phyloP scores from a whole-genome alignment of 2,888 invertebrate species.

The Drosophila ustulata region DNA sequence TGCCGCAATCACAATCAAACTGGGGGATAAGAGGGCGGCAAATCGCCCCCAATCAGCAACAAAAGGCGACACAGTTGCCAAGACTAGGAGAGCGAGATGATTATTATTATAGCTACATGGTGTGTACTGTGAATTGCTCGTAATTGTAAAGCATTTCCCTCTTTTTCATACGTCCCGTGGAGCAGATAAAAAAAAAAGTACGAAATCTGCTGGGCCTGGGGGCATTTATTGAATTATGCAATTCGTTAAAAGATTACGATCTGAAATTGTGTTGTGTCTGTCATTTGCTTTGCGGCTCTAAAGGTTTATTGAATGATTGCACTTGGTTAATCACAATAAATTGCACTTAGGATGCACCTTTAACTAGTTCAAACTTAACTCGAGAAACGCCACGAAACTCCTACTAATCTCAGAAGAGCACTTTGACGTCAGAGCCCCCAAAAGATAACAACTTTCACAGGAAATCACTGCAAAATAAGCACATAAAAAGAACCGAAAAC shows the following conservation, averaged over 20 bases:
- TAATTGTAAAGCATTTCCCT: constrained; percentile 34
- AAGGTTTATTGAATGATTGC: constrained; percentile 75
- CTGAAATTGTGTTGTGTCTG: constrained; percentile 42
- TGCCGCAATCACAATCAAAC: constrained; percentile 66
- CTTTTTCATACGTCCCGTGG: not conserved
- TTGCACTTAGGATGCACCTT: constrained; percentile 24
- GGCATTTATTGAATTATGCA: constrained; percentile 78
- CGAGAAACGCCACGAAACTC: not conserved
- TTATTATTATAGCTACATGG: constrained; percentile 36
- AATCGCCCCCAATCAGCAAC: constrained; percentile 13
- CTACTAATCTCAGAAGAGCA: not conserved
- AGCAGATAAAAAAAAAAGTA: not conserved
- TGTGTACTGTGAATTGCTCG: constrained; percentile 44
- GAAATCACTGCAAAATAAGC: constrained; percentile 1
- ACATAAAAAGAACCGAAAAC: not conserved
- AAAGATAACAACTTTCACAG: not conserved
- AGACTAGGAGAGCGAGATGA: constrained; percentile 16
- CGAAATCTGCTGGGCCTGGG: constrained; percentile 7
- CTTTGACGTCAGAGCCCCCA: constrained; percentile 1
- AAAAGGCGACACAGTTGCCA: constrained; percentile 42
- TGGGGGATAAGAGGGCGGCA: not conserved
- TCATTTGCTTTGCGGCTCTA: constrained; percentile 43
- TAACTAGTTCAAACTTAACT: constrained; percentile 20
- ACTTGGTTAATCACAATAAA: constrained; percentile 38
- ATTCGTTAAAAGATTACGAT: constrained; percentile 77